phyloP scores from a whole-genome alignment of 2,113 vertebrate genomes.

The Carassius auratus region DNA sequence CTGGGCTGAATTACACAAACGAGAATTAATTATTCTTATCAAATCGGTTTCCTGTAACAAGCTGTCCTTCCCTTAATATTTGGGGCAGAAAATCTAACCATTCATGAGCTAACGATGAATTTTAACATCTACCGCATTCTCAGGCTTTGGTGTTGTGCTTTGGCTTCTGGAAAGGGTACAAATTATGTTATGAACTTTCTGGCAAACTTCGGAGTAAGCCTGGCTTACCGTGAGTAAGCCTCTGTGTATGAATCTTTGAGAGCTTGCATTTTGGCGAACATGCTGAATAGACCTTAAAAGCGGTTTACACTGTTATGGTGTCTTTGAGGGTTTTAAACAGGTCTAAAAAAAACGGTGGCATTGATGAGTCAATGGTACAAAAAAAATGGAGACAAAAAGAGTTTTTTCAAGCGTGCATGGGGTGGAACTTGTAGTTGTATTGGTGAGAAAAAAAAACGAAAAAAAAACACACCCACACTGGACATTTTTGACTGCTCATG shows the following conservation, averaged over 20 bases:
- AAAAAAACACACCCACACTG: not conserved
- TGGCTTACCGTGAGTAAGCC: not conserved
- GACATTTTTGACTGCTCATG: not conserved
- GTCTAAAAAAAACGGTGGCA: not conserved
- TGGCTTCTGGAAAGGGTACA: conserved; percentile 13
- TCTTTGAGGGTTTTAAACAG: not conserved
- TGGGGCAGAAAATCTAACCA: conserved; percentile 15
- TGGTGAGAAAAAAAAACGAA: not conserved
- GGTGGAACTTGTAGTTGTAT: not conserved
- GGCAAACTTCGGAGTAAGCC: not conserved
- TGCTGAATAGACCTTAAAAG: not conserved
- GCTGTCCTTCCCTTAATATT: conserved; percentile 1
- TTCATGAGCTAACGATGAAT: conserved; percentile 10
- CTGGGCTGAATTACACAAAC: conserved; percentile 54
- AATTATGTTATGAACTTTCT: conserved; percentile 13
- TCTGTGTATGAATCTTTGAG: not conserved
- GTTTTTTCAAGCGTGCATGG: not conserved
- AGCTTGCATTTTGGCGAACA: not conserved
- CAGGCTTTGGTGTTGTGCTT: not conserved
- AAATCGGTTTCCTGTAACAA: conserved; percentile 59
- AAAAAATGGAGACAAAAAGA: not conserved
- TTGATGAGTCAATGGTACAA: not conserved
- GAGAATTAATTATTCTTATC: conserved; percentile 77
- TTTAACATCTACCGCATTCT: not conserved
- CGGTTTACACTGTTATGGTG: not conserved